Base-by-base conservation (phyloP, 2,888 invertebrate species). In the Drosophila anomalata region DNA sequence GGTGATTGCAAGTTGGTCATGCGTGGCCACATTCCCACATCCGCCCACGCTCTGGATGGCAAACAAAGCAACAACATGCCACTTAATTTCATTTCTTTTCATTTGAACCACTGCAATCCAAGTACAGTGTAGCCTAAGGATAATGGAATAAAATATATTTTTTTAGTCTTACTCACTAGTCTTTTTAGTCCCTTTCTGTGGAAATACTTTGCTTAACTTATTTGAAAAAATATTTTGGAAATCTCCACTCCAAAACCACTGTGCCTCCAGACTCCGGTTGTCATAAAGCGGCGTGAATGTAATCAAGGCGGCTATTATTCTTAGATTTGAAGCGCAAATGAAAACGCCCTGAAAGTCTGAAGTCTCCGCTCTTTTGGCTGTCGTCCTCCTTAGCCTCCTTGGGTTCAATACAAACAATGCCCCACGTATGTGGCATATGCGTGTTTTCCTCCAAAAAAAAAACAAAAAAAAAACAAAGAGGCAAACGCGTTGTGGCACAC, bases 301-400 rank as follows among this genome's bases (percentile, higher is more conserved):
- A 82, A 86, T 82, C 82, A 82, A 82, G 83, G 77, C 86, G 56
- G 80, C 83, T 83, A 82, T 82, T 82, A 82, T 82, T 82, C 82
- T 80, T 80, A 86, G 82, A 82, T 82, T 82, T 82, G 86, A 83
- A 76, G 83, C 83, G 77, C 78, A 82, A 82, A 86, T 86, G 82
- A 80, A 82, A 80, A 77, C 65, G 78, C 65, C 73, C 65, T 17
- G 17, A 17, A 26, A 52, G 55, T 54, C 48, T 20, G n/a, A 9
- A 9, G 52, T 26, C 63, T 48, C 39, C 41, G 55, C 61, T 54
- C 36, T 39, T 39, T 57, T 47, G 46, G 44, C 59, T 31, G 46
- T 29, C 56, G 29, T 20, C 20, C 14, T 20, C n/a, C 41, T 5
- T 12, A 33, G 17, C 56, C 56, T 44, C 7, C 41, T 70, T 57